These are phyloP conservation scores for Mola mola DNA, from an alignment of 2,113 vertebrate species.

Conservation along the genomic window DNA sequence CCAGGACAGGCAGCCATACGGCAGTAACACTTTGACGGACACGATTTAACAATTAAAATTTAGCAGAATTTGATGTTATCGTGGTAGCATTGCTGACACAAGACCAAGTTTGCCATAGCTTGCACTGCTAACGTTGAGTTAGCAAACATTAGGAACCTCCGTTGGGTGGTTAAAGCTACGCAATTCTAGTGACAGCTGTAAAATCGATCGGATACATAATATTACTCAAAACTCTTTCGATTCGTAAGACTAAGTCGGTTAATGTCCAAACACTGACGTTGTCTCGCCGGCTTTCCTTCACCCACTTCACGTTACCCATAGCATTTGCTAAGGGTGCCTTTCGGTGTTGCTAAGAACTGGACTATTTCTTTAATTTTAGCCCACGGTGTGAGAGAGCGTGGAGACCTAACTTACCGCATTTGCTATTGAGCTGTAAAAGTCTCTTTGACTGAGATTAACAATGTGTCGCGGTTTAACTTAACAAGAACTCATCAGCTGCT, in stretches of 20 bases:
- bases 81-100: neutral
- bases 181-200: neutral
- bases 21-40: too few species aligned
- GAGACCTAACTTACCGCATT: constrained; percentile 35
- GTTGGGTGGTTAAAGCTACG: neutral
- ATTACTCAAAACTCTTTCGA: too few species aligned
- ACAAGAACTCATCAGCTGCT: constrained; percentile 11
- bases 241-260: too few species aligned
- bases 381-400: neutral
- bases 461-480: neutral
- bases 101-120: neutral
- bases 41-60: too few species aligned
- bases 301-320: neutral
- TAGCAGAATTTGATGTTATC: neutral
- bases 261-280: constrained; percentile 1
- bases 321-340: constrained; percentile 38
- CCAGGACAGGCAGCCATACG: too few species aligned
- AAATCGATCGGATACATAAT: neutral
- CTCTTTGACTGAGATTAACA: constrained; percentile 2
- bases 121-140: constrained; percentile 17
- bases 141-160: constrained; percentile 21
- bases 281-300: neutral
- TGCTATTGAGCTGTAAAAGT: neutral
- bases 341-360: constrained; percentile 34
- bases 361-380: neutral